These are phyloP conservation scores for Peromyscus nudipes DNA, from an alignment of 2,797 vertebrate species.

Conservation along the genomic window DNA sequence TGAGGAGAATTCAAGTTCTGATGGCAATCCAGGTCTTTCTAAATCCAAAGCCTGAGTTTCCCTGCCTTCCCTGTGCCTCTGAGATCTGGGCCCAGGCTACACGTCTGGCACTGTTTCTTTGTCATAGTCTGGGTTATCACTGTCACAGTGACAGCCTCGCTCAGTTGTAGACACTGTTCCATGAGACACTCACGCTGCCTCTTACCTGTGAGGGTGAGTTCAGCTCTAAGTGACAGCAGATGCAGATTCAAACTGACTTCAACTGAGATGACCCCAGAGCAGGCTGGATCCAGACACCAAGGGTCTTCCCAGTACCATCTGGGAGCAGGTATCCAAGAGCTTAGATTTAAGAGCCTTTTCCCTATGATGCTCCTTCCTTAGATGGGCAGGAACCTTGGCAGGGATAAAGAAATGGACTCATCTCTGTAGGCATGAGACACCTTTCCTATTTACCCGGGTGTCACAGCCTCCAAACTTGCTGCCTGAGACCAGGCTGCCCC, in stretches of 20 bases:
- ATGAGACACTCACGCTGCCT: background rate
- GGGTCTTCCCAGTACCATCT: background rate
- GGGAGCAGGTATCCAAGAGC: background rate
- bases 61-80: background rate
- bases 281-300: background rate
- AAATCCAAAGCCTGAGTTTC: background rate
- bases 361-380: rapidly evolving
- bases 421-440: background rate
- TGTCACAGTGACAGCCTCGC: background rate
- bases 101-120: rapidly evolving
- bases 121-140: background rate
- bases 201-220: background rate
- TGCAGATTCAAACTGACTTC: background rate
- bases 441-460: background rate
- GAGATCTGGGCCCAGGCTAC: background rate
- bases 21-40: background rate
- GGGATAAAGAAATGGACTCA: background rate
- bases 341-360: background rate
- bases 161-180: background rate
- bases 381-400: background rate
- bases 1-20: background rate
- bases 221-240: background rate
- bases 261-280: background rate
- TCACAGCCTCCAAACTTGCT: background rate
- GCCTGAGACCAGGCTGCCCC: background rate